Evolutionary conservation across 1,140 invertebrate genomes (phyloP).

Genomic region (Zophobas morio): DNA sequence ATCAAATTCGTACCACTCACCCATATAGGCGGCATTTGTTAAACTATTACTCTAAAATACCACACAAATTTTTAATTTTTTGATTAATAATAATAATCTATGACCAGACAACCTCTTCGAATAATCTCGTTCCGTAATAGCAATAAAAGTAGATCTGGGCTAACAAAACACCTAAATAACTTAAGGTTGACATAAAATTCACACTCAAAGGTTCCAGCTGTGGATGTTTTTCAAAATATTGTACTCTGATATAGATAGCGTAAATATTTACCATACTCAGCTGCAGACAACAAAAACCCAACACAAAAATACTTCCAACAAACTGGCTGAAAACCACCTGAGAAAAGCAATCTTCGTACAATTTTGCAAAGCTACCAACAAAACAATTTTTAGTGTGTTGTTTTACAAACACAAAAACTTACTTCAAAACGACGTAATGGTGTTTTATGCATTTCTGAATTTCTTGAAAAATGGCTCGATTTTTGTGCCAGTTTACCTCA

Average conservation of each 20-base stretch:
- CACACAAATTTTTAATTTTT: background rate
- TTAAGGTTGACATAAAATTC: conserved; percentile 8
- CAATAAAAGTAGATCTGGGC: conserved; percentile 34
- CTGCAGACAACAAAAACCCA: background rate
- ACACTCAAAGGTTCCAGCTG: background rate
- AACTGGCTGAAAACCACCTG: background rate
- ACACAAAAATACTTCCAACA: background rate
- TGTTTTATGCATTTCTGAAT: background rate
- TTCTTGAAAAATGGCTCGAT: background rate
- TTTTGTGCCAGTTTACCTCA: background rate
- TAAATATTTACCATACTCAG: background rate
- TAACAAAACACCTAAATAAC: background rate
- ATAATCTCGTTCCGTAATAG: conserved; percentile 20
- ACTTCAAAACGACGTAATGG: background rate
- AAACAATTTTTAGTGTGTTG: background rate
- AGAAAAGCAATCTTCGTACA: background rate
- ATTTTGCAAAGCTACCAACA: background rate
- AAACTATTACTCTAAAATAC: conserved; percentile 43
- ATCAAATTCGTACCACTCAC: conserved; percentile 45
- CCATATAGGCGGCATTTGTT: conserved; percentile 28
- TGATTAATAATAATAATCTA: background rate
- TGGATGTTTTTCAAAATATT: background rate
- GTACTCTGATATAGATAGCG: background rate
- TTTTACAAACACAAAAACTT: background rate
- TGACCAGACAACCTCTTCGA: conserved; percentile 25